Evolutionary conservation across 37 sponge, comb jelly and placozoan species (phyloP).

Genomic region (Dysidea cf. avara): DNA sequence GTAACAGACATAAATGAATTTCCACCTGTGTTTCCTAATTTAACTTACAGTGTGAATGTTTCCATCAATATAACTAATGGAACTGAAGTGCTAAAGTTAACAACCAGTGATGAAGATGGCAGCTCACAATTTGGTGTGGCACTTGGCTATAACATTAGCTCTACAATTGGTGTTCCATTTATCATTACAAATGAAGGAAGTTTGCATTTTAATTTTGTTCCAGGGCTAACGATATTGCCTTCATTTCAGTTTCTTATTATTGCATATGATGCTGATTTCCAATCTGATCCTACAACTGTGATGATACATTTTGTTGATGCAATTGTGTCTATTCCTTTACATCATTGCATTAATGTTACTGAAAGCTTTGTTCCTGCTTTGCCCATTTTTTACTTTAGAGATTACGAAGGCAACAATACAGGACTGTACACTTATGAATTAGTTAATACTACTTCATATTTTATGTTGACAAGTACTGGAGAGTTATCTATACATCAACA

Average conservation of each 20-base stretch:
- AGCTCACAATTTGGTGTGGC: not conserved
- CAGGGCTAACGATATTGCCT: too few species aligned
- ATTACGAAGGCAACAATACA: constrained; percentile 6
- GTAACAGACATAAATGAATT: constrained; percentile 40
- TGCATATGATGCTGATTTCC: constrained; percentile 11
- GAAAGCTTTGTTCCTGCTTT: constrained; percentile 28
- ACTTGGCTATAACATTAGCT: constrained; percentile 4
- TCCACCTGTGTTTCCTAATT: constrained; percentile 27
- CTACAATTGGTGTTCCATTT: not conserved
- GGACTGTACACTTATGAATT: constrained; percentile 37
- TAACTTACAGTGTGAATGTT: constrained; percentile 9
- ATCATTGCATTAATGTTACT: constrained; percentile 37
- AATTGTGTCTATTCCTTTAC: constrained; percentile 1
- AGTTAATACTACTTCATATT: not conserved
- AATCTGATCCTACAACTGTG: constrained; percentile 23
- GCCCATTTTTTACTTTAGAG: constrained; percentile 31
- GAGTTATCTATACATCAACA: not conserved
- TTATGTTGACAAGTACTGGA: not conserved
- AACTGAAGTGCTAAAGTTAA: constrained; percentile 3
- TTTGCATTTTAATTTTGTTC: too few species aligned
- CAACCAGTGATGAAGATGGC: constrained; percentile 33
- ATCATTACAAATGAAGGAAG: too few species aligned
- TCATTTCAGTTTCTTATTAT: constrained; percentile 17
- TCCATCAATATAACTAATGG: constrained; percentile 18
- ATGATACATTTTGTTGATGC: constrained; percentile 30